A percentile compares a stretch with the other conserved stretches of the same genome.
Evolutionary conservation across 2,113 vertebrate genomes (phyloP).

Genomic region (Corythornis vintsioides): DNA sequence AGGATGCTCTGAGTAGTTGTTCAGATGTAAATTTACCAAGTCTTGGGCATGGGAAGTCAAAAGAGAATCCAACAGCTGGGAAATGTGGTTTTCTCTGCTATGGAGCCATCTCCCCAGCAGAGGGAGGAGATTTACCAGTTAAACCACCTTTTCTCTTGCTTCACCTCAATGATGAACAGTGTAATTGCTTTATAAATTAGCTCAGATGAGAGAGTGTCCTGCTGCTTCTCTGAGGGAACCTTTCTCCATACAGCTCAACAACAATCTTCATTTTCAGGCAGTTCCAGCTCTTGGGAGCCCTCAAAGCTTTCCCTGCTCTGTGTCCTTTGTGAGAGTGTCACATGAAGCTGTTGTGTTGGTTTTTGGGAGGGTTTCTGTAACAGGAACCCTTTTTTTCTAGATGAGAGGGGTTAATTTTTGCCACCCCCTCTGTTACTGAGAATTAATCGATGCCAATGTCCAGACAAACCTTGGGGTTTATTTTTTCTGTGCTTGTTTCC

Average conservation of each 20-base stretch:
- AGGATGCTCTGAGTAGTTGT: no score
- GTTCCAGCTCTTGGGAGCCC: background rate
- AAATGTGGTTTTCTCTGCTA: background rate
- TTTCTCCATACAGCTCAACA: background rate
- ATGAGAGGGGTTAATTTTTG: background rate
- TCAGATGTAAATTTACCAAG: background rate
- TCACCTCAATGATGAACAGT: background rate
- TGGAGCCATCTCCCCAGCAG: constrained; percentile 35
- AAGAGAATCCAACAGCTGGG: background rate
- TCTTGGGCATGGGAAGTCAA: fast-evolving
- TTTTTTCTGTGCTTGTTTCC: background rate
- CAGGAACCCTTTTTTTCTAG: background rate
- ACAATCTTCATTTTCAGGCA: background rate
- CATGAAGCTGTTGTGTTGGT: background rate
- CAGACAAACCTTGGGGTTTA: background rate
- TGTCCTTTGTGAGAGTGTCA: background rate
- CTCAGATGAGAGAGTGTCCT: background rate
- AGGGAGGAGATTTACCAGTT: constrained; percentile 5
- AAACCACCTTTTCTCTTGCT: background rate
- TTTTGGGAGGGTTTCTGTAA: fast-evolving
- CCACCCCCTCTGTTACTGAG: background rate
- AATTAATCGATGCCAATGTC: background rate
- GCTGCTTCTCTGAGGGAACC: background rate
- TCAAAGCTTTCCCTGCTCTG: background rate
- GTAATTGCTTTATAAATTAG: background rate